These are phyloP conservation scores for Drosophila monieri DNA, from an alignment of 2,888 invertebrate genomes.

Conservation along the genomic window DNA sequence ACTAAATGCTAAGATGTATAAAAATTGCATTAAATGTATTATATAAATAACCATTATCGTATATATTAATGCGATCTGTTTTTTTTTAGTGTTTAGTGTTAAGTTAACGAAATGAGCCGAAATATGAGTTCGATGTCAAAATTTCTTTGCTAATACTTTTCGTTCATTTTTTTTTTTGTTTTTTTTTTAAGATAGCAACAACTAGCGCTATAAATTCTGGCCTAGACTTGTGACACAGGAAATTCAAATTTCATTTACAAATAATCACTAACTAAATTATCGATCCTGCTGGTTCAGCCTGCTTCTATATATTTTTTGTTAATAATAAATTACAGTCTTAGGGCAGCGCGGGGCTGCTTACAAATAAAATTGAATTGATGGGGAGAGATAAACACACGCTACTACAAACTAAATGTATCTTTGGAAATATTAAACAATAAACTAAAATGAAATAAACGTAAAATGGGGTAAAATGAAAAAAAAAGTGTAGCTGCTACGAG, in stretches of 20 bases:
- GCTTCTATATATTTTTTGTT: slow-evolving; percentile 20
- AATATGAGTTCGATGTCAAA: slow-evolving; percentile 22
- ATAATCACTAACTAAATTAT: slow-evolving; percentile 30
- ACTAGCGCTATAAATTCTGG: slow-evolving; percentile 32
- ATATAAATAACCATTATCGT: slow-evolving; percentile 41
- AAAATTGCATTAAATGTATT: slow-evolving; percentile 53
- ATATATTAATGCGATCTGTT: slow-evolving; percentile 37
- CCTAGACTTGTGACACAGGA: slow-evolving; percentile 29
- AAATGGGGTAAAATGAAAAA: slow-evolving; percentile 29
- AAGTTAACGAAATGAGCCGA: slow-evolving; percentile 44
- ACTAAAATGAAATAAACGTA: slow-evolving; percentile 52
- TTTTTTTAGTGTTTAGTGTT: no score
- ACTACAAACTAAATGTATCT: slow-evolving; percentile 73
- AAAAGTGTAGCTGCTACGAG: slow-evolving; percentile 8
- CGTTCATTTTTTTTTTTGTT: slow-evolving; percentile 25
- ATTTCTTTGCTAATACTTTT: slow-evolving; percentile 68
- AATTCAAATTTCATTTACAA: slow-evolving; percentile 35
- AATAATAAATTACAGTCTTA: slow-evolving; percentile 72
- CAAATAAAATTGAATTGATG: slow-evolving; percentile 32
- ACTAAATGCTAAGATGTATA: slow-evolving; percentile 52
- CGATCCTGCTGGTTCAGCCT: slow-evolving; percentile 37
- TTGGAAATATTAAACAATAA: slow-evolving; percentile 76
- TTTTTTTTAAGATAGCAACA: slow-evolving; percentile 42
- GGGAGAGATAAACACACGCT: slow-evolving; percentile 27
- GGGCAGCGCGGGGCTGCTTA: slow-evolving; percentile 44